Evolutionary conservation across 1,140 invertebrate species (phyloP).

Genomic region (Sipha flava): DNA sequence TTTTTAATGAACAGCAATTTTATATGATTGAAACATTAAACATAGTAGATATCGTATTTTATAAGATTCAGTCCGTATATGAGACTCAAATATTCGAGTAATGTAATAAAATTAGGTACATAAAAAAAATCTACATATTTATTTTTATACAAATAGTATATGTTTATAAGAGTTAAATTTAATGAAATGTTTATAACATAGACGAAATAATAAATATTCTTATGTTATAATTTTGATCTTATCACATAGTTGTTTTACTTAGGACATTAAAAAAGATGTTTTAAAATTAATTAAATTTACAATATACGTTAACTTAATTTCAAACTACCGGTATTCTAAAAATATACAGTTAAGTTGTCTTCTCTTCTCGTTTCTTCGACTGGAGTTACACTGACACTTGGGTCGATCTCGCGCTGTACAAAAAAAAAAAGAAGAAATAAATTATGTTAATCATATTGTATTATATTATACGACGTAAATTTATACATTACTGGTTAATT

Average conservation of each 20-base stretch:
- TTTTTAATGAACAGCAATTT: background rate
- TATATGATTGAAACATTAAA: background rate
- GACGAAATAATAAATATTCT: background rate
- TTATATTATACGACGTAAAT: too few relatives aligned
- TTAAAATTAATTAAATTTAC: background rate
- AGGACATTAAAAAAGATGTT: background rate
- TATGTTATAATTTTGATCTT: conserved; percentile 16
- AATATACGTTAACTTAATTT: background rate
- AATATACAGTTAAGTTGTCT: conserved; percentile 7
- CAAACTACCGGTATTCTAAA: background rate
- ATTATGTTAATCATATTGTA: background rate
- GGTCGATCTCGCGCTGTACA: conserved; percentile 2
- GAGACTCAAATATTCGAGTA: background rate
- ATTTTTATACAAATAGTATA: background rate
- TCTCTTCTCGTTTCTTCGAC: conserved; percentile 18
- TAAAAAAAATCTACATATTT: background rate
- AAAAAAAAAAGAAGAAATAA: background rate
- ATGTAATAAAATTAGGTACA: background rate
- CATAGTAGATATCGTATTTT: background rate
- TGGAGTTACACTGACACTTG: background rate
- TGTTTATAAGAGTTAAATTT: background rate
- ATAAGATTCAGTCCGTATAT: background rate
- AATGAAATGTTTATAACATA: background rate
- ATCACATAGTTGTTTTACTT: background rate
- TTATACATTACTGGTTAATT: too few relatives aligned